Evolutionary conservation across 2,888 invertebrate genomes (phyloP).

Genomic region (Cantharis rufa): DNA sequence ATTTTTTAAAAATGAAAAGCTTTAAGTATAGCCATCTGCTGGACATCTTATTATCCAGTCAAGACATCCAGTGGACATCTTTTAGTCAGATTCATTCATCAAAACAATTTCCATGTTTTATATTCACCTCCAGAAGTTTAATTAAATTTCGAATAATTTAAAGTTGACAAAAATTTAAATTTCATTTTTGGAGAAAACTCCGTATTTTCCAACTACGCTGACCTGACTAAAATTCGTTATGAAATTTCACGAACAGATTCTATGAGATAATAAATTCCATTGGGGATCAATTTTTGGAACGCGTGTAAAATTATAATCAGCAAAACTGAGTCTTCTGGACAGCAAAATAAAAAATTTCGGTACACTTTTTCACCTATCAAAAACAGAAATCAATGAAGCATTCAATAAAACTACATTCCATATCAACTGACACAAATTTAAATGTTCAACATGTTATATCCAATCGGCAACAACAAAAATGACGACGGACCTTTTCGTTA

Average conservation of each 20-base stretch:
- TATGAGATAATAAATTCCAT: not conserved
- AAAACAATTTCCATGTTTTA: not conserved
- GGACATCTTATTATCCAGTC: no score
- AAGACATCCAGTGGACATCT: no score
- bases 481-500: not conserved
- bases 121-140: not conserved
- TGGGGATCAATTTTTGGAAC: not conserved
- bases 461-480: not conserved
- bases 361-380: not conserved
- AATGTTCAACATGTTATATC: not conserved
- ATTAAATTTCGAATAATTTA: not conserved
- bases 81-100: not conserved
- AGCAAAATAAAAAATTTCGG: not conserved
- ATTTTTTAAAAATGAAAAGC: no score
- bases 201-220: not conserved
- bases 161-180: not conserved
- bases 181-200: not conserved
- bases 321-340: not conserved
- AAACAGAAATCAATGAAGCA: slow-evolving; percentile 4
- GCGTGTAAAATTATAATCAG: not conserved
- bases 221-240: not conserved
- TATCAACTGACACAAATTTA: slow-evolving; percentile 1
- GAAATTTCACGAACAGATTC: not conserved
- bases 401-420: not conserved
- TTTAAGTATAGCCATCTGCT: no score